phyloP scores from a whole-genome alignment of 2,888 invertebrate genomes.

The Rhagophthalmus giganteus region DNA sequence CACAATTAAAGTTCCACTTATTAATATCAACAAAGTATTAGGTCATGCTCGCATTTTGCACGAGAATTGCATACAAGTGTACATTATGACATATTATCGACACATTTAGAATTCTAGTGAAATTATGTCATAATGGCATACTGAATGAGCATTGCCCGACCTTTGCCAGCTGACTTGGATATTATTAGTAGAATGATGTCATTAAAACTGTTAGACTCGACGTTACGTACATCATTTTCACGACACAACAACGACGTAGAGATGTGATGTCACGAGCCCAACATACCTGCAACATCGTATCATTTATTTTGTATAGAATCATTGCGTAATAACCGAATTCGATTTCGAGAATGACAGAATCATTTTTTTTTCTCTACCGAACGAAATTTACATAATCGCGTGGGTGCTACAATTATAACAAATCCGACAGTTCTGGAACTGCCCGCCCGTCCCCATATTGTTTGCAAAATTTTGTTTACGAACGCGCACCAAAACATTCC shows the following conservation, averaged over 20 bases:
- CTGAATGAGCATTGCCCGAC: constrained; percentile 26
- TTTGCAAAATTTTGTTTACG: too few relatives aligned
- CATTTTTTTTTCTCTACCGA: too few relatives aligned
- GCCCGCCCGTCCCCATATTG: too few relatives aligned
- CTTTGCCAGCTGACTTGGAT: constrained; percentile 34
- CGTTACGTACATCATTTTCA: constrained; percentile 18
- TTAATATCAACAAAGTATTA: neutral
- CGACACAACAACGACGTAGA: constrained; percentile 26
- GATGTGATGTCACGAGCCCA: constrained; percentile 20
- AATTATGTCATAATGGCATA: constrained; percentile 24
- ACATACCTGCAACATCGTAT: constrained; percentile 20
- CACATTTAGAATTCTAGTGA: constrained; percentile 16
- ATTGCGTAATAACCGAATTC: too few relatives aligned
- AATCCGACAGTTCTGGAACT: too few relatives aligned
- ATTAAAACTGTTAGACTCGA: constrained; percentile 26
- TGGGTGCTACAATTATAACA: too few relatives aligned
- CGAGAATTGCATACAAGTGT: constrained; percentile 5
- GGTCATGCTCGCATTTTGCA: neutral
- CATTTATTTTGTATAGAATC: constrained; percentile 15
- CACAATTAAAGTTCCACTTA: neutral
- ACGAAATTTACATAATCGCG: too few relatives aligned
- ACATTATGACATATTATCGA: constrained; percentile 9
- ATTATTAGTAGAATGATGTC: constrained; percentile 35
- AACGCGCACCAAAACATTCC: too few relatives aligned
- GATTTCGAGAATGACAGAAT: too few relatives aligned